Conservation (phyloP, 2,888 invertebrate species). For the Conus canariensis region DNA sequence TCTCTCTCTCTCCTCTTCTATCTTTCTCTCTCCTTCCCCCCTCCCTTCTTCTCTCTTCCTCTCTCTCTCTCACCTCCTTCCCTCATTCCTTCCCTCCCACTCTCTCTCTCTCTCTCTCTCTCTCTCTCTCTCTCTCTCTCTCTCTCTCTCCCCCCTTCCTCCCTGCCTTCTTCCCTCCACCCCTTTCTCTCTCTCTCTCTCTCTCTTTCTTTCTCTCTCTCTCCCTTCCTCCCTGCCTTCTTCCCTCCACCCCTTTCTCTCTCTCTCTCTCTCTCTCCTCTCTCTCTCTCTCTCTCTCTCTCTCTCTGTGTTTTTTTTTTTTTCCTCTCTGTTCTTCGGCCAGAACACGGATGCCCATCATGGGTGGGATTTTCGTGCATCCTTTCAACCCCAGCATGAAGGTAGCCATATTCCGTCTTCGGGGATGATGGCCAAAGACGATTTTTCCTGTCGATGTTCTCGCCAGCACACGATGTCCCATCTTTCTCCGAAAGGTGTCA, state of each 20-base stretch:
- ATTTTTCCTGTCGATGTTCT: no score
- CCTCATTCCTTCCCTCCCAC: neutral
- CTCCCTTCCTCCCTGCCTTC: neutral
- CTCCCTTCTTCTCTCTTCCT: neutral
- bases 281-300: neutral
- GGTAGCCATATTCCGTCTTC: no score
- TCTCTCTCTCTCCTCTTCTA: neutral
- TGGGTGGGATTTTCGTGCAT: no score
- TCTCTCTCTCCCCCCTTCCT: neutral
- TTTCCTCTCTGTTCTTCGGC: neutral
- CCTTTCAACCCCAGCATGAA: no score
- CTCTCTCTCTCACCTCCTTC: neutral
- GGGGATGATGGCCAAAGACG: no score
- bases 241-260: neutral
- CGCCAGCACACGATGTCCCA: no score
- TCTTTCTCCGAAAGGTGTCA: no score
- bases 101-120: slow-evolving; percentile 20
- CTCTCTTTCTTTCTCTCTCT: neutral
- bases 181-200: neutral
- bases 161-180: neutral
- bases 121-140: neutral
- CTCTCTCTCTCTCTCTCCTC: neutral
- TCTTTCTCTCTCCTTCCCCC: neutral
- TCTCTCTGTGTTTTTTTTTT: neutral
- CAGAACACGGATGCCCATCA: no score